phyloP scores from a whole-genome alignment of 2,888 invertebrate genomes.

The Ophion costatus region DNA sequence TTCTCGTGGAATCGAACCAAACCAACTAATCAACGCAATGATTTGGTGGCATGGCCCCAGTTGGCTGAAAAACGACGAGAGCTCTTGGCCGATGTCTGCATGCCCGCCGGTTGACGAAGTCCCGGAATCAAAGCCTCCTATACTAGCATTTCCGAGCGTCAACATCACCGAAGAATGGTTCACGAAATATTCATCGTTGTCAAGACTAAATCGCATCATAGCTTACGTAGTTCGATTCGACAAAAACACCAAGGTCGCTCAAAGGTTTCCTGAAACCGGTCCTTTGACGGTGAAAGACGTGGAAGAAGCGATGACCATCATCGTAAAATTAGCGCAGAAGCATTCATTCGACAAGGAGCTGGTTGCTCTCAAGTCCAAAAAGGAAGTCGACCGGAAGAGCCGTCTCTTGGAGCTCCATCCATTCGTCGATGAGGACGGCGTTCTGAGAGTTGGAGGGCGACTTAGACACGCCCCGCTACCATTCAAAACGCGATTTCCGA shows the following conservation, averaged over 20 bases:
- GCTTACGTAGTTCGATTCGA: slow-evolving; percentile 33
- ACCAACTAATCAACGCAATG: slow-evolving; percentile 14
- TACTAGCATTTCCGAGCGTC: slow-evolving; percentile 12
- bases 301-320: neutral
- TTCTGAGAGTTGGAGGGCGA: too few species aligned
- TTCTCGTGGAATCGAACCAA: slow-evolving; percentile 28
- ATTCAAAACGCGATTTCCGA: slow-evolving; percentile 11
- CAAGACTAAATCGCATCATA: neutral
- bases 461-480: too few species aligned
- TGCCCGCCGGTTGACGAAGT: slow-evolving; percentile 28
- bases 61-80: slow-evolving; percentile 18
- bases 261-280: neutral
- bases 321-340: slow-evolving; percentile 30
- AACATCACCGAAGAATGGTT: neutral
- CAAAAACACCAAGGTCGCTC: neutral
- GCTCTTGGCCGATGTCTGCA: slow-evolving; percentile 40
- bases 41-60: slow-evolving; percentile 38
- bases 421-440: too few species aligned
- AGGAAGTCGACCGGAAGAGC: too few species aligned
- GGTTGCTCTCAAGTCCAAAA: too few species aligned
- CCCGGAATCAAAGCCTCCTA: neutral
- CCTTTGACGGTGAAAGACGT: slow-evolving; percentile 11
- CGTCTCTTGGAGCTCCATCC: too few species aligned
- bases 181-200: too few species aligned
- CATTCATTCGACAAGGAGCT: too few species aligned